A percentile compares a stretch with the other conserved stretches of the same genome.
Evolutionary conservation across 1,140 invertebrate species (phyloP).

Genomic region (Drosophila repletoides): DNA sequence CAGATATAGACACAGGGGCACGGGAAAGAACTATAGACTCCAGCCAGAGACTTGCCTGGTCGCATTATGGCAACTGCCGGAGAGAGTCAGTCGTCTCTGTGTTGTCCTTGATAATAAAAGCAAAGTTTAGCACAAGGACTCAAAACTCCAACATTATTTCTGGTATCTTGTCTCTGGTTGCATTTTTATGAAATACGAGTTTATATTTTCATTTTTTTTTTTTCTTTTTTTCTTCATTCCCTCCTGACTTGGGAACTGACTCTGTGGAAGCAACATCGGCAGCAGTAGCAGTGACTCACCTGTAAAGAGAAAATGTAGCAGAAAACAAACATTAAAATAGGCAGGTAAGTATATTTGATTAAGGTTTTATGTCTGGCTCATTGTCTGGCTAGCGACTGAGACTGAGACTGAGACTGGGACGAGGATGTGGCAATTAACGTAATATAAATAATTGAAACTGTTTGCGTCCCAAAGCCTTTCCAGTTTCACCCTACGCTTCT

Average conservation of each 20-base stretch:
- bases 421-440: conserved; percentile 50
- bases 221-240: too few relatives aligned
- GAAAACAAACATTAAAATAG: conserved; percentile 74
- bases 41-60: neutral
- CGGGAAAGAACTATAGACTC: neutral
- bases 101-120: conserved; percentile 72
- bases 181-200: conserved; percentile 56
- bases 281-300: conserved; percentile 51
- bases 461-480: conserved; percentile 8
- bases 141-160: conserved; percentile 13
- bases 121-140: conserved; percentile 47
- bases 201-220: conserved; percentile 12
- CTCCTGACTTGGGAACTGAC: conserved; percentile 32
- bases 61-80: conserved; percentile 37
- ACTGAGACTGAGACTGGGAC: neutral
- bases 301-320: conserved; percentile 56
- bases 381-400: conserved; percentile 36
- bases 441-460: conserved; percentile 59
- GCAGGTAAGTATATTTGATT: conserved; percentile 68
- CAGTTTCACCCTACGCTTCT: neutral
- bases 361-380: conserved; percentile 62
- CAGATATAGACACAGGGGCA: neutral
- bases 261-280: conserved; percentile 32
- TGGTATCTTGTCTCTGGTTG: conserved; percentile 17
- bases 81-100: conserved; percentile 10